A percentile compares a stretch with the other conserved stretches of the same genome.
Conservation (phyloP, 2,113 vertebrate genomes). For the rat (Rattus norvegicus) region DNA sequence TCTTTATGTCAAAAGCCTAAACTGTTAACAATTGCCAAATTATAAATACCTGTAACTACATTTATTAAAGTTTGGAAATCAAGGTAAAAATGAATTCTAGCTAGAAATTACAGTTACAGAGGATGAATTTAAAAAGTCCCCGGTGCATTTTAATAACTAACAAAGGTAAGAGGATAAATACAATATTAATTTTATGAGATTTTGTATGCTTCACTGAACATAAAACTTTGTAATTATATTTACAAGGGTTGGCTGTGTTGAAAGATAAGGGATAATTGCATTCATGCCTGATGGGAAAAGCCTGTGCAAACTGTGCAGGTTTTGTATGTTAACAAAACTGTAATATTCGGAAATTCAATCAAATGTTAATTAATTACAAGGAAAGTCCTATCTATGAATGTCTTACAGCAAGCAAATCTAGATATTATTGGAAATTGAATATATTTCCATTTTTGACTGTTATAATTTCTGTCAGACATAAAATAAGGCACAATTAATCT, state of each 20-base stretch:
- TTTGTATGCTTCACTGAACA: conserved; percentile 83
- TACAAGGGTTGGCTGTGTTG: conserved; percentile 84
- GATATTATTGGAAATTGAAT: conserved; percentile 40
- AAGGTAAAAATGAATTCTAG: conserved; percentile 62
- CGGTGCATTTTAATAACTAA: conserved; percentile 81
- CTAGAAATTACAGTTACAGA: conserved; percentile 62
- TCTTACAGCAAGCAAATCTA: conserved; percentile 36
- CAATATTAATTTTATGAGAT: conserved; percentile 85
- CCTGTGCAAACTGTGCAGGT: conserved; percentile 75
- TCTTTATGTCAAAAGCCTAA: conserved; percentile 51
- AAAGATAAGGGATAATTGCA: conserved; percentile 89
- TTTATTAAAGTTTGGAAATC: conserved; percentile 68
- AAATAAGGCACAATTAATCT: background rate
- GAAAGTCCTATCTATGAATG: conserved; percentile 63
- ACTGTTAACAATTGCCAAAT: conserved; percentile 1
- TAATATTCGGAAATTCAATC: conserved; percentile 80
- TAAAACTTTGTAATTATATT: conserved; percentile 88
- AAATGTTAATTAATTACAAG: conserved; percentile 81
- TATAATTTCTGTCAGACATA: background rate
- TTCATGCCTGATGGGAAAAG: conserved; percentile 82
- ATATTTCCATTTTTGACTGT: conserved; percentile 22
- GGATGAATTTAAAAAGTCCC: conserved; percentile 62
- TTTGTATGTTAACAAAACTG: conserved; percentile 83
- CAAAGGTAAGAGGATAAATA: conserved; percentile 84
- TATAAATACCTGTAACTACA: background rate